Conservation (phyloP, 92 coral and sea anemone genomes). For the Porites divaricata region DNA sequence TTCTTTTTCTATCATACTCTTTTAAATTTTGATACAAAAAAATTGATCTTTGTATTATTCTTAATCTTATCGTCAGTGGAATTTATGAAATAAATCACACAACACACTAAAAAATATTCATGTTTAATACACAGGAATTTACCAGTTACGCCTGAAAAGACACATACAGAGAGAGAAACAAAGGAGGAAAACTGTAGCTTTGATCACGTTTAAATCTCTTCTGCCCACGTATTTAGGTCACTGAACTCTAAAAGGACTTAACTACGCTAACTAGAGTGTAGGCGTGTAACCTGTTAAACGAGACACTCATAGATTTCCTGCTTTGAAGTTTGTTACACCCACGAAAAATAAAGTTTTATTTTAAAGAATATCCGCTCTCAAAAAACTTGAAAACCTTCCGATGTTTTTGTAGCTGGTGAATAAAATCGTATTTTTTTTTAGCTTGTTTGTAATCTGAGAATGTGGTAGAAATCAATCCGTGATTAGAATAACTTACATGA, state of each 20-base stretch:
- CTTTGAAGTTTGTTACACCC: constrained; percentile 24
- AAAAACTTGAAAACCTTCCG: background rate
- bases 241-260: background rate
- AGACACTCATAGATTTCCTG: constrained; percentile 8
- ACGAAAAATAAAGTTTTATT: background rate
- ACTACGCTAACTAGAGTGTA: background rate
- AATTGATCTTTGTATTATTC: no score
- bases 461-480: constrained; percentile 1
- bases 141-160: no score
- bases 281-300: constrained; percentile 14
- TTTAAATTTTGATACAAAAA: no score
- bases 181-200: background rate
- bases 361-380: background rate
- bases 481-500: background rate
- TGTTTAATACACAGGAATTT: background rate
- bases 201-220: background rate
- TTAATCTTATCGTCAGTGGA: no score
- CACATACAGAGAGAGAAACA: background rate
- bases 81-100: no score
- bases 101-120: no score
- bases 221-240: constrained; percentile 3
- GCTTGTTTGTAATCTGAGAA: background rate
- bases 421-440: no score
- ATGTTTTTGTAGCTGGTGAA: background rate
- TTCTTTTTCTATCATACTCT: no score